These are phyloP conservation scores for Laodelphax striatellus DNA, from an alignment of 1,140 invertebrate species.

Conservation along the genomic window DNA sequence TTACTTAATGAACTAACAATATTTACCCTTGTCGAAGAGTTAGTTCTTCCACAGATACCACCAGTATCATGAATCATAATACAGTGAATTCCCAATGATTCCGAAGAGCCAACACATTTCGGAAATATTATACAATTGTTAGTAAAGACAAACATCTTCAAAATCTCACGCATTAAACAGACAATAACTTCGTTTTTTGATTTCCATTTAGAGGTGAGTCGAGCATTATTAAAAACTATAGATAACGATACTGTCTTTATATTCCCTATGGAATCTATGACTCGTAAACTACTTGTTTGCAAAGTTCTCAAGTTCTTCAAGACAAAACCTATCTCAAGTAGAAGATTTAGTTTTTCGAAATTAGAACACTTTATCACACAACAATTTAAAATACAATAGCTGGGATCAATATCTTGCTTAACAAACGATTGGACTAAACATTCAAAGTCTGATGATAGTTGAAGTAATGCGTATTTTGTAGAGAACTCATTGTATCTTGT, in stretches of 20 bases:
- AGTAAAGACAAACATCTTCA: slow-evolving; percentile 17
- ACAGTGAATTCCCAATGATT: slow-evolving; percentile 7
- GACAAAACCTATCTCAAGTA: too few species aligned
- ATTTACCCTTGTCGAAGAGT: slow-evolving; percentile 6
- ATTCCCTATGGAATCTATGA: neutral
- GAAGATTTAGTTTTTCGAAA: too few species aligned
- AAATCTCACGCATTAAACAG: slow-evolving; percentile 10
- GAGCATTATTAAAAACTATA: slow-evolving; percentile 8
- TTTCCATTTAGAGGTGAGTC: slow-evolving; percentile 5
- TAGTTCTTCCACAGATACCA: slow-evolving; percentile 9
- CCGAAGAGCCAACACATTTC: neutral
- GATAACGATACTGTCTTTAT: slow-evolving; percentile 7
- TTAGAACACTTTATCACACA: too few species aligned
- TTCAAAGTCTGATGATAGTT: too few species aligned
- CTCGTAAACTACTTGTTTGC: too few species aligned
- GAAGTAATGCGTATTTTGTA: too few species aligned
- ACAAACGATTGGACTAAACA: too few species aligned
- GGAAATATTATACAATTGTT: slow-evolving; percentile 2
- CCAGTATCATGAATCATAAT: slow-evolving; percentile 8
- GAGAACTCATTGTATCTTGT: too few species aligned
- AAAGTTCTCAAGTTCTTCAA: too few species aligned
- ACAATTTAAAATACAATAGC: too few species aligned
- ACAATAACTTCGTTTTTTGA: neutral
- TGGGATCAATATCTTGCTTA: too few species aligned
- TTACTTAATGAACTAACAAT: slow-evolving; percentile 7